Evolutionary conservation across 2,113 vertebrate genomes (phyloP).

Genomic region (Poecile atricapillus): DNA sequence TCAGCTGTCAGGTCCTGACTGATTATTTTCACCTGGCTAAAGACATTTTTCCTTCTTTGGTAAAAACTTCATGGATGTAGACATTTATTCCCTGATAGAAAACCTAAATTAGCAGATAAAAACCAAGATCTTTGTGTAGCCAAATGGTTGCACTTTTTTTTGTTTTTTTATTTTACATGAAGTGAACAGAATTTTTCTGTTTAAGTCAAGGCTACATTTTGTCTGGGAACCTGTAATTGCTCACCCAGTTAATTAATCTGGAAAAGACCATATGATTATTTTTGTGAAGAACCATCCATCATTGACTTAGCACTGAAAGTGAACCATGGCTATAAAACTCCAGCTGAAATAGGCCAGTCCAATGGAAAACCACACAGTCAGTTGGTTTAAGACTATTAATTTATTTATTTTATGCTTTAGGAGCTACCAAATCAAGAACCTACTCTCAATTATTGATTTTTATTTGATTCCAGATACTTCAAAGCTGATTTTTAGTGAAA

Average conservation of each 20-base stretch:
- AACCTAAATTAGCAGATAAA: not conserved
- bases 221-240: not conserved
- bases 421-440: not conserved
- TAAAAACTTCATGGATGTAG: not conserved
- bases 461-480: not conserved
- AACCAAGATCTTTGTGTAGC: not conserved
- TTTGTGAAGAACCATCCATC: not conserved
- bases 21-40: conserved; percentile 1
- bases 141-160: not conserved
- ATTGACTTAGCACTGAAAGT: not conserved
- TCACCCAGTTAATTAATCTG: not conserved
- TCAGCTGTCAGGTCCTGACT: not conserved
- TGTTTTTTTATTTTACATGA: not conserved
- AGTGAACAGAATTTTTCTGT: not conserved
- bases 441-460: fast-evolving
- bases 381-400: not conserved
- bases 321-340: not conserved
- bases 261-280: not conserved
- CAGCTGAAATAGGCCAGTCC: not conserved
- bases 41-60: not conserved
- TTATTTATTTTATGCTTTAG: not conserved
- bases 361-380: not conserved
- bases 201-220: not conserved
- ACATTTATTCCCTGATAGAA: not conserved
- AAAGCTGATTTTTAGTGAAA: not conserved